Percentiles rank a stretch among this genome's conserved stretches.
These are phyloP conservation scores for Drosophila setifemur DNA, from an alignment of 1,140 invertebrate species.

Conservation along the genomic window DNA sequence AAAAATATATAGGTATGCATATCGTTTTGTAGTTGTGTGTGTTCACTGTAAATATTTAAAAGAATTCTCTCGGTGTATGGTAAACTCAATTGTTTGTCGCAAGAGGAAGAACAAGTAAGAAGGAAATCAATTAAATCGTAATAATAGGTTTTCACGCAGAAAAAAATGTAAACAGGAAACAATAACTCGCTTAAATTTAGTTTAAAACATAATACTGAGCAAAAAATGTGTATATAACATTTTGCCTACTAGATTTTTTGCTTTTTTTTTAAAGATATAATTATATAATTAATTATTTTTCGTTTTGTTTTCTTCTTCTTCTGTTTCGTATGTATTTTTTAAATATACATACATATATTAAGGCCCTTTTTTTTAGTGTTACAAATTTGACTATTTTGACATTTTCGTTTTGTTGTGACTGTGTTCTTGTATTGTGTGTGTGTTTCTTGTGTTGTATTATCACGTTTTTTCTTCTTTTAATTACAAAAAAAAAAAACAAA, in stretches of 20 bases:
- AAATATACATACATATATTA: conserved; percentile 19
- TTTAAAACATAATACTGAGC: conserved; percentile 82
- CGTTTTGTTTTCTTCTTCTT: conserved; percentile 1
- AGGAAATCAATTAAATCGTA: conserved; percentile 33
- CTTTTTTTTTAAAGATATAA: conserved; percentile 40
- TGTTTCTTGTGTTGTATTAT: conserved; percentile 43
- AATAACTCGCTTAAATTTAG: conserved; percentile 79
- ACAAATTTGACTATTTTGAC: conserved; percentile 46
- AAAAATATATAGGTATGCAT: conserved; percentile 43
- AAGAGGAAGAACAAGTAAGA: conserved; percentile 15
- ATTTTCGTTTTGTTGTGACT: conserved; percentile 62
- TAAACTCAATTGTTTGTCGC: conserved; percentile 28
- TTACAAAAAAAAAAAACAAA: conserved; percentile 46
- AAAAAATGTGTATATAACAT: conserved; percentile 75
- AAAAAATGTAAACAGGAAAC: conserved; percentile 67
- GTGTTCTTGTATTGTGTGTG: conserved; percentile 34
- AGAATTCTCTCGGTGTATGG: conserved; percentile 8
- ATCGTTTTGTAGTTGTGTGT: conserved; percentile 35
- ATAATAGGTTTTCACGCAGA: conserved; percentile 35
- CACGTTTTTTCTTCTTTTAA: conserved; percentile 55
- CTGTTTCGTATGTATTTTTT: conserved; percentile 7
- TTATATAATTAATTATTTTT: conserved; percentile 26
- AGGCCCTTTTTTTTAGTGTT: conserved; percentile 23
- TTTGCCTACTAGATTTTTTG: conserved; percentile 69
- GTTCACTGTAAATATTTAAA: conserved; percentile 4